Evolutionary conservation across 2,113 vertebrate species (phyloP), one percentile per base, ranked within the genome.

Genomic region (Holacanthus passer): DNA sequence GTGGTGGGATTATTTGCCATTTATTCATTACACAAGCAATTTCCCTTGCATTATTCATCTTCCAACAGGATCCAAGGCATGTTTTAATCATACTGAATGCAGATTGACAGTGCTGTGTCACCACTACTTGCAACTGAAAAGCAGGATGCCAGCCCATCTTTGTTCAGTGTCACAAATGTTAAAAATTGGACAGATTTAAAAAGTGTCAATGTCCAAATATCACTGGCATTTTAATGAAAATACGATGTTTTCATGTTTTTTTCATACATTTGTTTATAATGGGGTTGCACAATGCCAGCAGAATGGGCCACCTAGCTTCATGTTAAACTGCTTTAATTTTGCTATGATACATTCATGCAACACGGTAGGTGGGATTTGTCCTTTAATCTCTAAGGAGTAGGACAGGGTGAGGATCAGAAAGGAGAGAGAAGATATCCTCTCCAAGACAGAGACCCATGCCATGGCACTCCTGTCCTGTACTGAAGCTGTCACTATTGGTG

Each of bases 401-500:
- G 83, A 87, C 74, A 88, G 82, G 91, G 85, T 79, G 81, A 58
- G 79, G 77, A 93, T 88, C 88, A 86, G 73, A 79, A 71, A 75
- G 67, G 60, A 84, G 84, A 90, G 83, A 83, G 82, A 87, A 92
- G 77, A 88, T 78, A 91, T 91, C 85, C 84, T 88, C 81, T 76
- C 71, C 71, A 79, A 82, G 87, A 87, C 86, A 59, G 75, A 55
- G 53, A 67, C 72, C 82, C 48, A 64, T 62, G 88, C 89, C 84
- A 88, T 83, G 66, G 82, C 66, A 83, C 89, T 92, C 90, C 73
- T 87, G 82, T 89, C 93, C 92, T 89, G 92, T 89, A 94, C 88
- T 93, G 93, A 93, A 96, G 87, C 94, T 94, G 95, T 94, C 95
- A 94, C 93, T 87, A 87, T 74, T 76, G 94, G 91, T 89, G 89